These are phyloP conservation scores for Seriola rivoliana DNA, from an alignment of 2,113 vertebrate genomes.

Conservation along the genomic window DNA sequence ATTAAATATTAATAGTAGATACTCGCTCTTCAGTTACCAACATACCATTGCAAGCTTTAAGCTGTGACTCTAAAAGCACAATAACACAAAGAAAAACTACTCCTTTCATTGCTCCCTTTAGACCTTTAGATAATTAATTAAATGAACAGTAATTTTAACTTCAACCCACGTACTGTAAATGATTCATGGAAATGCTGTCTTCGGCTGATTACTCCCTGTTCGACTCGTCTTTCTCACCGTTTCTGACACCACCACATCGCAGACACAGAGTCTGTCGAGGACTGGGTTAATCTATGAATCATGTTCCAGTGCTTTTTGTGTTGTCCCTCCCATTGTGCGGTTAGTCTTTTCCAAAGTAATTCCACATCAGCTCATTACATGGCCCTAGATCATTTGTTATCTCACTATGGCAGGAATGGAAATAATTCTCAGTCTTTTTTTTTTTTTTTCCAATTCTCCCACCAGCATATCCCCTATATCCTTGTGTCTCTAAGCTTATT, in stretches of 20 bases:
- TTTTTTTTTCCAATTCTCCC: neutral
- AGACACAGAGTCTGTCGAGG: conserved; percentile 3
- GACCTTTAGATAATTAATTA: neutral
- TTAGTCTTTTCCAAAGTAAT: conserved; percentile 48
- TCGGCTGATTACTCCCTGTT: neutral
- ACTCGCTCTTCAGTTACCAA: conserved; percentile 3
- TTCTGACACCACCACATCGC: neutral
- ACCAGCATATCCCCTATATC: conserved; percentile 3
- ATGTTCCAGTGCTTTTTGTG: neutral
- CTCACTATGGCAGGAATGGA: conserved; percentile 39
- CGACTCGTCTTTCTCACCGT: neutral
- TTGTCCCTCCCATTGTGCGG: conserved; percentile 4
- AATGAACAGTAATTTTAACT: neutral
- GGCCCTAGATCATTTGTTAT: conserved; percentile 54
- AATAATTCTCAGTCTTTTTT: conserved; percentile 5
- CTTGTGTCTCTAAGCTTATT: conserved; percentile 1
- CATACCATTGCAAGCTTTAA: neutral
- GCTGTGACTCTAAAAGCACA: neutral
- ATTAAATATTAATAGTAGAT: conserved; percentile 21
- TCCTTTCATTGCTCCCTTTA: neutral
- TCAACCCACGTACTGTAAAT: neutral
- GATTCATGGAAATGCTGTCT: neutral
- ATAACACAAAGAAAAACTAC: neutral
- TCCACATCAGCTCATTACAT: conserved; percentile 65
- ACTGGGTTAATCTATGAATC: neutral